A percentile compares a stretch with the other conserved stretches of the same genome.
phyloP scores from a whole-genome alignment of 2,797 vertebrate genomes.

The Eidolon dupreanum region DNA sequence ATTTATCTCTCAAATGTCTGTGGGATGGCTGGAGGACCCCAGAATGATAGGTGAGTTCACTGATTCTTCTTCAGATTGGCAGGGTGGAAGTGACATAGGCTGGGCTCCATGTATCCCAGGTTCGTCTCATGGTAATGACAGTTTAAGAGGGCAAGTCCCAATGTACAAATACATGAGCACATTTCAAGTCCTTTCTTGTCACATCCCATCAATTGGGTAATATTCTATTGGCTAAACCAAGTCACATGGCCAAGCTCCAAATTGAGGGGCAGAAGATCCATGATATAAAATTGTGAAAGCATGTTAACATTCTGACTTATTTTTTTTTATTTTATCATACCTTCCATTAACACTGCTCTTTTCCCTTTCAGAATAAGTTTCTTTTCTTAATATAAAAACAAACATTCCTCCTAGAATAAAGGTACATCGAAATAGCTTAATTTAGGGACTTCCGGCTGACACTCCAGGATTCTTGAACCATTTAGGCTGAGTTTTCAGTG shows the following conservation, averaged over 20 bases:
- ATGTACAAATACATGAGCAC: too few relatives aligned
- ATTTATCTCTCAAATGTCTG: not conserved
- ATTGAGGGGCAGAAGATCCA: not conserved
- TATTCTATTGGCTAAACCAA: not conserved
- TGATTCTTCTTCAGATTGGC: not conserved
- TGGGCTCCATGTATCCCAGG: not conserved
- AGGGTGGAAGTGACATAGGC: not conserved
- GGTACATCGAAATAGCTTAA: not conserved
- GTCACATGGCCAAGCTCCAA: not conserved
- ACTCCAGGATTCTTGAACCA: not conserved
- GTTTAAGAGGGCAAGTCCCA: not conserved
- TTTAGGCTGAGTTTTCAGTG: not conserved
- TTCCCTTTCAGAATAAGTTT: slow-evolving; percentile 43
- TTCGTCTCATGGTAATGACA: not conserved
- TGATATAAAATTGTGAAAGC: slow-evolving; percentile 8
- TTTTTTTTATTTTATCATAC: not conserved
- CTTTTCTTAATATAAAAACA: slow-evolving; percentile 22
- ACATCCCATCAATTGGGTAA: not conserved
- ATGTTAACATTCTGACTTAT: not conserved
- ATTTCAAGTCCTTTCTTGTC: not conserved
- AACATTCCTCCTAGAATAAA: slow-evolving; percentile 29
- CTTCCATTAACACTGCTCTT: slow-evolving; percentile 23
- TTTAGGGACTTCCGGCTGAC: not conserved
- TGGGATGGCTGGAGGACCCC: not conserved
- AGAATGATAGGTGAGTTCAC: not conserved